Conservation (phyloP, 2,888 invertebrate genomes). For the Endotricha flammealis region DNA sequence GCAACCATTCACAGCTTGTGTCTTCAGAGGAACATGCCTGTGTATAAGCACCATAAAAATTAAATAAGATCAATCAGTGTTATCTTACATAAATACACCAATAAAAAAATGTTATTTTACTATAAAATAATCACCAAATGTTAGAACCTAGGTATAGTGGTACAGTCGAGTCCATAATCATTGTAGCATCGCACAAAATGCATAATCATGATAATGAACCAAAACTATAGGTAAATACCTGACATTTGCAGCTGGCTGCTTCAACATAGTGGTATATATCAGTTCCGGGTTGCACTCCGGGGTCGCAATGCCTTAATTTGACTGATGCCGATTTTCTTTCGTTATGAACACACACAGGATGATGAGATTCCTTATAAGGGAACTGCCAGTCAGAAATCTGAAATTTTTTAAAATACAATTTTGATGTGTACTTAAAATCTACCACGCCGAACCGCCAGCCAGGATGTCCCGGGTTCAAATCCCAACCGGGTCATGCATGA, state of each 20-base stretch:
- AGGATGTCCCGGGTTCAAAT: too few relatives aligned
- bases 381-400: conserved; percentile 91
- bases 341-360: conserved; percentile 91
- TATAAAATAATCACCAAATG: too few relatives aligned
- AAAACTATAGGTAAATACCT: conserved; percentile 33
- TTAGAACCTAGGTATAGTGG: too few relatives aligned
- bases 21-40: conserved; percentile 70
- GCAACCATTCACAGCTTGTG: conserved; percentile 71
- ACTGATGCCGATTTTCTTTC: conserved; percentile 81
- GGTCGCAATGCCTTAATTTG: conserved; percentile 85
- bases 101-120: too few relatives aligned
- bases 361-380: conserved; percentile 90
- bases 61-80: background rate
- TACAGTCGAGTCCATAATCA: too few relatives aligned
- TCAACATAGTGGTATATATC: conserved; percentile 87
- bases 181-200: too few relatives aligned
- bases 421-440: too few relatives aligned
- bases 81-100: too few relatives aligned
- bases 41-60: conserved; percentile 6
- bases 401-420: conserved; percentile 1
- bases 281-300: conserved; percentile 82
- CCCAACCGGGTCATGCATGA: too few relatives aligned
- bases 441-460: too few relatives aligned
- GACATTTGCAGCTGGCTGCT: conserved; percentile 86
- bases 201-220: too few relatives aligned